These are phyloP conservation scores for Trichoplusia ni DNA, from an alignment of 1,140 invertebrate genomes.

Conservation along the genomic window DNA sequence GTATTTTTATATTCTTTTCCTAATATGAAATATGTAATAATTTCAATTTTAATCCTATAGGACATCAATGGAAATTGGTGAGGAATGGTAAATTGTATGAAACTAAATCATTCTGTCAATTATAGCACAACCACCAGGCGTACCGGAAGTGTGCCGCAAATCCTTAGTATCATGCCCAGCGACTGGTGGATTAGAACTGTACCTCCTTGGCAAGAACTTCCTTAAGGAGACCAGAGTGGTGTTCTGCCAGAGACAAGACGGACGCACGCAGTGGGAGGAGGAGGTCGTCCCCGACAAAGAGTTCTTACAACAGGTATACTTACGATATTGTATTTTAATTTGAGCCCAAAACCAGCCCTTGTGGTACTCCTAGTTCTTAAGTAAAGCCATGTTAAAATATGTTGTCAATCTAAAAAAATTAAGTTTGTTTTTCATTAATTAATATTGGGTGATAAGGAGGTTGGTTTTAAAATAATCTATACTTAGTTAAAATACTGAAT, in stretches of 20 bases:
- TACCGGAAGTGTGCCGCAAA: conserved; percentile 97
- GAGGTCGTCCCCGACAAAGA: conserved; percentile 91
- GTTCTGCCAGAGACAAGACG: conserved; percentile 87
- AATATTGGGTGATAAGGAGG: too few species aligned
- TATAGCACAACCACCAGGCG: conserved; percentile 95
- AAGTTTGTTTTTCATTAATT: too few species aligned
- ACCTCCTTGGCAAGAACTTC: conserved; percentile 98
- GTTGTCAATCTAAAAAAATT: too few species aligned
- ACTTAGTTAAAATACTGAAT: too few species aligned
- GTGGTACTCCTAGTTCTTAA: too few species aligned
- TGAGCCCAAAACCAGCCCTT: not conserved
- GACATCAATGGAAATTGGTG: too few species aligned
- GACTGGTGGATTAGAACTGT: conserved; percentile 93
- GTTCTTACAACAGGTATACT: conserved; percentile 88
- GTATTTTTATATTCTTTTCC: too few species aligned
- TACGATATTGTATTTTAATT: not conserved
- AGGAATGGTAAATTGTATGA: too few species aligned
- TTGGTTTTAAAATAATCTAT: too few species aligned
- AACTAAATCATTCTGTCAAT: conserved; percentile 4
- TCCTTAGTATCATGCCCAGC: conserved; percentile 90
- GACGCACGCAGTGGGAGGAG: conserved; percentile 87
- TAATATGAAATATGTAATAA: not conserved
- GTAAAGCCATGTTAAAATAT: too few species aligned
- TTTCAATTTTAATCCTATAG: not conserved
- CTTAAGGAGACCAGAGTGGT: conserved; percentile 95